Conservation (phyloP, 2,113 vertebrate genomes). For the Podilymbus podiceps region DNA sequence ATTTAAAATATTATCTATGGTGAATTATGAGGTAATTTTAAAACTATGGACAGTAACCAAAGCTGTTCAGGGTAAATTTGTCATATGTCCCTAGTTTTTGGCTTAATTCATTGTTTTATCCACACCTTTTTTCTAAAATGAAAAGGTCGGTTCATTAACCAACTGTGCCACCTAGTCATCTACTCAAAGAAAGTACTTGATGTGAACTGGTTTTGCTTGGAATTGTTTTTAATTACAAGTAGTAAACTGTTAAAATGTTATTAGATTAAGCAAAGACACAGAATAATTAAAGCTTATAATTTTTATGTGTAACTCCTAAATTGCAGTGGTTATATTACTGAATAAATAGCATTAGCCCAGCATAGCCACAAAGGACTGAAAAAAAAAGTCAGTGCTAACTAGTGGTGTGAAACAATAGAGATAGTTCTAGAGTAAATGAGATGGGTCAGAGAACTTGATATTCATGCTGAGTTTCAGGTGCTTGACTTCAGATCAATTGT, state of each 20-base stretch:
- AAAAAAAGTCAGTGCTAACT: neutral
- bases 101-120: neutral
- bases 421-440: neutral
- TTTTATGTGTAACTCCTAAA: neutral
- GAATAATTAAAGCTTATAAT: neutral
- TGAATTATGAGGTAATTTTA: neutral
- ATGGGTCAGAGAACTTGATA: neutral
- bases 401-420: neutral
- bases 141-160: neutral
- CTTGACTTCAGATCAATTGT: neutral
- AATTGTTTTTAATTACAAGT: neutral
- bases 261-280: neutral
- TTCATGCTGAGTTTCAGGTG: rapidly evolving
- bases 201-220: neutral
- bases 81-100: neutral
- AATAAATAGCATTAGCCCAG: neutral
- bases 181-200: neutral
- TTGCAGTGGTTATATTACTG: neutral
- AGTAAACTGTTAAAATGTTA: neutral
- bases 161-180: neutral
- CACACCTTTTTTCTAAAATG: neutral
- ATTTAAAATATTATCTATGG: neutral
- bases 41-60: neutral
- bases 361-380: neutral
- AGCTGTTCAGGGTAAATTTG: neutral